phyloP scores from a whole-genome alignment of 2,888 invertebrate genomes.

The Danaus chrysippus region DNA sequence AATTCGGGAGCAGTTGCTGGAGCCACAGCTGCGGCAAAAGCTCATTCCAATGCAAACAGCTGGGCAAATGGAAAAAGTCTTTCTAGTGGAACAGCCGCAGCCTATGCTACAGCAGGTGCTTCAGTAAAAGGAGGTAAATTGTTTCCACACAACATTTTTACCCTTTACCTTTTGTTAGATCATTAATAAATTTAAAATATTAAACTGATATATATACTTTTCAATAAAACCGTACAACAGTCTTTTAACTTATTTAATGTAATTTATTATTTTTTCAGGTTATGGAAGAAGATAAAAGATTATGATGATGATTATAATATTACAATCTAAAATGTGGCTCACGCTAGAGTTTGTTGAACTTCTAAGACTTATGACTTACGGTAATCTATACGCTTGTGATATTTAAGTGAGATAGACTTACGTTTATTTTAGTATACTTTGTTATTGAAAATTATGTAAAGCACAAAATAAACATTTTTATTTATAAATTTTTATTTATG shows the following conservation, averaged over 20 bases:
- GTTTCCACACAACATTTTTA: too few species aligned
- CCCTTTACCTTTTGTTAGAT: too few species aligned
- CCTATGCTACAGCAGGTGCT: conserved; percentile 58
- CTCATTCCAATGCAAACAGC: conserved; percentile 44
- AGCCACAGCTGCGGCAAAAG: conserved; percentile 47
- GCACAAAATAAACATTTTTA: conserved; percentile 4
- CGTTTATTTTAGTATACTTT: neutral
- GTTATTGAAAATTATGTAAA: neutral
- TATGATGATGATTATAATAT: neutral
- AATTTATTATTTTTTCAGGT: conserved; percentile 22
- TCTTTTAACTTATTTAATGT: conserved; percentile 1
- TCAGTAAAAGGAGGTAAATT: conserved; percentile 56
- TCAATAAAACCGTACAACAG: neutral
- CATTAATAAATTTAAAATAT: too few species aligned
- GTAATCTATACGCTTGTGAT: conserved; percentile 8
- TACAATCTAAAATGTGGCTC: neutral
- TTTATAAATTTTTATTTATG: neutral
- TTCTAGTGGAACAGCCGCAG: conserved; percentile 60
- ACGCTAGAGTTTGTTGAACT: conserved; percentile 2
- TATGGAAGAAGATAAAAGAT: conserved; percentile 25
- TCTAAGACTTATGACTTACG: neutral
- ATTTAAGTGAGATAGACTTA: conserved; percentile 4
- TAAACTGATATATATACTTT: too few species aligned
- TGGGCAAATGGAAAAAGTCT: conserved; percentile 46
- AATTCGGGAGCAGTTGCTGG: conserved; percentile 22